Evolutionary conservation across 2,888 invertebrate species (phyloP).

Genomic region (Ochlodes sylvanus): DNA sequence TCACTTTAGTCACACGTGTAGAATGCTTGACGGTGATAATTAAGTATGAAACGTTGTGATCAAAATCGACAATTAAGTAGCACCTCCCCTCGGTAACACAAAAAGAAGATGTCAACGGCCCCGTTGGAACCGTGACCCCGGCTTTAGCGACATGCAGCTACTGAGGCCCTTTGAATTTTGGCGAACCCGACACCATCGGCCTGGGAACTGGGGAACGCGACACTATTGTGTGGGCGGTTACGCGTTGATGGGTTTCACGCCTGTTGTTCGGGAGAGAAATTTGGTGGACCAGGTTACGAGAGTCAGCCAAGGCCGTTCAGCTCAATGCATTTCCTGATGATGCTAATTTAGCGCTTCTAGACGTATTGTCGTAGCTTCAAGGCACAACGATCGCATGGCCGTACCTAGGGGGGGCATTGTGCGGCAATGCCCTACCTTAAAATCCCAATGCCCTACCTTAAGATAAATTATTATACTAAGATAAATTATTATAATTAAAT

Average conservation of each 20-base stretch:
- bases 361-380: too few species aligned
- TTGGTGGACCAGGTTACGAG: conserved; percentile 12
- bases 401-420: too few species aligned
- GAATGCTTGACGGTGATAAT: not conserved
- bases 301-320: conserved; percentile 19
- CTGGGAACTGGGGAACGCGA: conserved; percentile 30
- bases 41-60: not conserved
- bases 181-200: conserved; percentile 30
- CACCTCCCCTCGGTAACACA: conserved; percentile 6
- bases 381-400: too few species aligned
- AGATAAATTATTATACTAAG: too few species aligned
- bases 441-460: too few species aligned
- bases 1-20: too few species aligned
- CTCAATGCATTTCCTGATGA: not conserved
- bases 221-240: conserved; percentile 44
- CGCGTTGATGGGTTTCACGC: conserved; percentile 44
- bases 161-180: conserved; percentile 21
- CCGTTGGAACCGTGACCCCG: conserved; percentile 20
- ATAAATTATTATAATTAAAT: too few species aligned
- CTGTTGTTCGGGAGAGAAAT: conserved; percentile 38
- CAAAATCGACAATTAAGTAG: not conserved
- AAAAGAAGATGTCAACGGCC: conserved; percentile 18
- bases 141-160: conserved; percentile 12
- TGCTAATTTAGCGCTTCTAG: not conserved
- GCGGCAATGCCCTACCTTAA: too few species aligned